These are phyloP conservation scores for Pangasianodon gigas DNA, from an alignment of 2,113 vertebrate species.

Conservation along the genomic window DNA sequence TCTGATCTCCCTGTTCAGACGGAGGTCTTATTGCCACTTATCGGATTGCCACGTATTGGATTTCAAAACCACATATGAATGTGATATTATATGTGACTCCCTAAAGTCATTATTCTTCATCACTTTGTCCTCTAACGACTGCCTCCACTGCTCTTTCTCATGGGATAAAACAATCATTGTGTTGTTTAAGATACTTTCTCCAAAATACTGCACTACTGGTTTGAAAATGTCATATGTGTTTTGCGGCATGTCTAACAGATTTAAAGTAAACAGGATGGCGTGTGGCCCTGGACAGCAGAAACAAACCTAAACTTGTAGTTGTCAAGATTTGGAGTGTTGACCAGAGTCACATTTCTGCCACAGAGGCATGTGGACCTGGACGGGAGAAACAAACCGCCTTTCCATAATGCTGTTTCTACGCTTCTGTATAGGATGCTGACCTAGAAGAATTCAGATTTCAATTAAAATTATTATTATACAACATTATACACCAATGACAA, in stretches of 20 bases:
- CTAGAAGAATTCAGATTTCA: no score
- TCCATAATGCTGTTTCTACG: no score
- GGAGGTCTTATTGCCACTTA: no score
- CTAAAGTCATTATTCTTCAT: conserved; percentile 29
- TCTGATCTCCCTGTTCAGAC: no score
- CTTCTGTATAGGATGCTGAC: no score
- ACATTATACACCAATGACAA: no score
- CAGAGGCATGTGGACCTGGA: no score
- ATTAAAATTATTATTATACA: no score
- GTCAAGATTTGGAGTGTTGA: conserved; percentile 36
- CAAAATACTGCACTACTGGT: conserved; percentile 35
- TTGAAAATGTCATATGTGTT: conserved; percentile 6
- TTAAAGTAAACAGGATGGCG: conserved; percentile 23
- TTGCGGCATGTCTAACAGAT: neutral
- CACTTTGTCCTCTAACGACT: conserved; percentile 15
- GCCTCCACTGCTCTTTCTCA: neutral
- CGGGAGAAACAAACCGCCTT: no score
- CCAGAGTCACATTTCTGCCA: conserved; percentile 5
- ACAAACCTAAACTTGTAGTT: conserved; percentile 21
- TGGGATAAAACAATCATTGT: conserved; percentile 50
- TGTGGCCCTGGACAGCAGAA: conserved; percentile 53
- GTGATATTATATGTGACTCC: no score
- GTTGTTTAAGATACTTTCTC: conserved; percentile 41
- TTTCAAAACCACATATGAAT: no score
- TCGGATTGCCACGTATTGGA: no score